Evolutionary conservation across 1,140 invertebrate species (phyloP).

Genomic region (Antheraea mylitta): DNA sequence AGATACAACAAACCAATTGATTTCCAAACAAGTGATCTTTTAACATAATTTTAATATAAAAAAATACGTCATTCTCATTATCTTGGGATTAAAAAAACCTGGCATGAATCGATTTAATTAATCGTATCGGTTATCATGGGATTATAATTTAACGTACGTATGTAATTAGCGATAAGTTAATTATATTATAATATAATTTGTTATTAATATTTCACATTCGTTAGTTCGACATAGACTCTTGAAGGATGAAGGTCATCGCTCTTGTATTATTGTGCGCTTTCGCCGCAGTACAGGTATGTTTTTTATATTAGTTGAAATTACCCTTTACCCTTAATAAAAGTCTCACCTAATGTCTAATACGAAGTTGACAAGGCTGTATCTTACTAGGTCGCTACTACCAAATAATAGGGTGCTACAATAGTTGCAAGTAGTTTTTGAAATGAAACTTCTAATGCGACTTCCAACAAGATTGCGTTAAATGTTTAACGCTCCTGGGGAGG

Average conservation of each 20-base stretch:
- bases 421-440: too few species aligned
- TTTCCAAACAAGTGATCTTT: too few species aligned
- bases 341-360: too few species aligned
- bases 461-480: too few species aligned
- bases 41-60: background rate
- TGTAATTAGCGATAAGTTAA: conserved; percentile 20
- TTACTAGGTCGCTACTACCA: too few species aligned
- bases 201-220: conserved; percentile 23
- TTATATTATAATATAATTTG: conserved; percentile 17
- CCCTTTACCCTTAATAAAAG: too few species aligned
- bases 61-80: conserved; percentile 10
- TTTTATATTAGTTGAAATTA: too few species aligned
- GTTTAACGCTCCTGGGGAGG: too few species aligned
- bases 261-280: conserved; percentile 43
- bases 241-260: conserved; percentile 52
- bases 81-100: conserved; percentile 24
- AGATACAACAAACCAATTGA: too few species aligned
- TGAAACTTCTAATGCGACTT: too few species aligned
- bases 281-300: conserved; percentile 49
- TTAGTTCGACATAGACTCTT: conserved; percentile 25
- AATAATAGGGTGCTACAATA: too few species aligned
- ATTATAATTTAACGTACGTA: conserved; percentile 18
- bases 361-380: too few species aligned
- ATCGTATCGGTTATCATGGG: conserved; percentile 15
- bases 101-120: conserved; percentile 16